Base-by-base conservation (phyloP, 1,140 invertebrate species). In the Brachionus rubens region DNA sequence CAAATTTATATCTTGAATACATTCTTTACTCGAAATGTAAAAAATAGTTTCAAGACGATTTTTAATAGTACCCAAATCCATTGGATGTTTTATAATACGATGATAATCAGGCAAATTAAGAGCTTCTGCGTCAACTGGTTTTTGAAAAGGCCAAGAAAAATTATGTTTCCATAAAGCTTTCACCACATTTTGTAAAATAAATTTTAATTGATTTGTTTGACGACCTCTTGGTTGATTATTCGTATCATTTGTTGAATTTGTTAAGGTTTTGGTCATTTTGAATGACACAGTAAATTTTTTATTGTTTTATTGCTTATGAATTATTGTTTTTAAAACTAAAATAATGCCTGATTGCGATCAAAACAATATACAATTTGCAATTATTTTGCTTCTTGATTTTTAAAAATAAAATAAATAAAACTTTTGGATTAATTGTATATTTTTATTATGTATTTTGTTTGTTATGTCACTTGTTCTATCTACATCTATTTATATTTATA, bases 101-200 rank as follows among this genome's bases (percentile, higher is more conserved):
- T 98, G 93, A 86, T 99, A 99, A 86, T 99, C 96, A 83, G 94
- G 91, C 76, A 99, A 88, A 65, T 91, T 92, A 14, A 98, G 85
- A 78, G 92, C 88, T 81, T 94, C 92, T 9, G 92, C 94, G 87
- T 99, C 95, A 36, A 99, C 96, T 28, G 96, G 96, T 85, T 97
- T 96, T 82, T 98, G 96, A 86, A 99, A 99, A 76, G 96, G 96
- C 94, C 95, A 98, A 77, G 94, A 95, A 85, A 98, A 98, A 79
- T 90, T 90, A 89, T 76, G 75, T 16, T 76, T 76, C 75, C 54
- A 76, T 14, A 76, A 24, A 3, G 54, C 36, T 48, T 47, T 47
- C 0, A 76, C 19, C 14, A 65, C 52, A 26, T 47, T 50, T 40
- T 76, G 48, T 47, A 26, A 46, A 16, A 75, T 75, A 30, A 40